phyloP scores from a whole-genome alignment of 2,888 invertebrate genomes.

The Rotaria sp. region DNA sequence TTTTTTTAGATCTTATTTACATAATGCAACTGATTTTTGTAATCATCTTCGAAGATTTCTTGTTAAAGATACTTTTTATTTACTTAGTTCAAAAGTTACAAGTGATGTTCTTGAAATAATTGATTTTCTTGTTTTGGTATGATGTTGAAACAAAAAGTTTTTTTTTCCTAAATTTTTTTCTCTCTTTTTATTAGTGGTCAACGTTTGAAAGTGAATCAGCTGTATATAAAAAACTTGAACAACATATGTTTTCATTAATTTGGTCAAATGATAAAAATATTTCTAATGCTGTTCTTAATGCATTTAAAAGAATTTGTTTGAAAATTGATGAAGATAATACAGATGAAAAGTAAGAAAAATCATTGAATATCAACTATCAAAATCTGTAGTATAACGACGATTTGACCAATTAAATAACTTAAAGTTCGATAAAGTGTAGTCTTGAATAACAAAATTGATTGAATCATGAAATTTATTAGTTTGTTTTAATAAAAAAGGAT shows the following conservation, averaged over 20 bases:
- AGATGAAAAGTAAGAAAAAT: background rate
- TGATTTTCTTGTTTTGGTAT: slow-evolving; percentile 19
- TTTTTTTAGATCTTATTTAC: background rate
- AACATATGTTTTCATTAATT: slow-evolving; percentile 1
- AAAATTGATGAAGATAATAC: background rate
- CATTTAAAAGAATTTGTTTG: slow-evolving; percentile 15
- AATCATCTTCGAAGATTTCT: slow-evolving; percentile 1
- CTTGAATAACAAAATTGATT: too few species aligned
- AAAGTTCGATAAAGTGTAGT: too few species aligned
- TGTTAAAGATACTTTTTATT: background rate
- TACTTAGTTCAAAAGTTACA: background rate
- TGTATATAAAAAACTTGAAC: slow-evolving; percentile 1
- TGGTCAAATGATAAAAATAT: slow-evolving; percentile 18
- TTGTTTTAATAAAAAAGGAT: too few species aligned
- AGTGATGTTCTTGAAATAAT: slow-evolving; percentile 30
- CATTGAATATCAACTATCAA: background rate
- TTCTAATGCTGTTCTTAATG: background rate
- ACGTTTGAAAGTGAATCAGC: background rate
- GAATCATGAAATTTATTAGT: too few species aligned
- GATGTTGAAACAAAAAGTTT: background rate
- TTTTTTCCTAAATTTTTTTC: background rate
- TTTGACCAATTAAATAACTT: too few species aligned
- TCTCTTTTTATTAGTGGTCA: background rate
- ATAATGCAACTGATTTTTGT: slow-evolving; percentile 23
- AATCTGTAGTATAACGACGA: too few species aligned